Conservation (phyloP, 53 echinoderm and acorn worm genomes). For the Paracentrotus lividus region DNA sequence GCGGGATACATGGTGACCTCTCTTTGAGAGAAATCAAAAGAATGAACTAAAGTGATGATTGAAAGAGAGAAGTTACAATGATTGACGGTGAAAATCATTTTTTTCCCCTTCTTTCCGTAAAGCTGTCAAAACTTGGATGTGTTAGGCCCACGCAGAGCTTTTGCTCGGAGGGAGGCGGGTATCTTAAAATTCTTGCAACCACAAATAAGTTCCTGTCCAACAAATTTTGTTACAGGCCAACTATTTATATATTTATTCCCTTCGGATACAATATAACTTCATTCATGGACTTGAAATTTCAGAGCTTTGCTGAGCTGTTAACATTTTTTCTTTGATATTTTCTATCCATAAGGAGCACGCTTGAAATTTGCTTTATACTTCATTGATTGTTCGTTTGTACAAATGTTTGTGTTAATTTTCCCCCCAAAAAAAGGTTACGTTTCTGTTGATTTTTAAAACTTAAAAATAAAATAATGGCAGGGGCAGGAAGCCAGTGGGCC, state of each 20-base stretch:
- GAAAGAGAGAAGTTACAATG: neutral
- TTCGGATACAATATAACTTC: too few relatives aligned
- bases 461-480: too few relatives aligned
- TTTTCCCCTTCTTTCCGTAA: neutral
- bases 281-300: too few relatives aligned
- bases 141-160: slow-evolving; percentile 33
- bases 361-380: too few relatives aligned
- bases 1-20: slow-evolving; percentile 39
- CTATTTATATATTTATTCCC: slow-evolving; percentile 14
- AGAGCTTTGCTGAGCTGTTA: too few relatives aligned
- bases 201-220: slow-evolving; percentile 17
- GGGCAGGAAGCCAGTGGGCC: too few relatives aligned
- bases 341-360: too few relatives aligned
- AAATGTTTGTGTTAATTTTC: too few relatives aligned
- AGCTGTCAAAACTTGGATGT: slow-evolving; percentile 47
- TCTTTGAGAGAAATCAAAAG: neutral
- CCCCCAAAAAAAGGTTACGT: too few relatives aligned
- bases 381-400: too few relatives aligned
- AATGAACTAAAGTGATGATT: neutral
- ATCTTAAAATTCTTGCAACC: neutral
- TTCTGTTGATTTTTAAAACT: too few relatives aligned
- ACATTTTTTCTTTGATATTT: too few relatives aligned
- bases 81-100: slow-evolving; percentile 14
- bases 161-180: neutral
- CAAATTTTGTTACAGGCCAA: neutral